A percentile compares a stretch with the other conserved stretches of the same genome.
phyloP scores from a whole-genome alignment of 53 echinoderm and acorn worm genomes.

The Pentamera pediparva region DNA sequence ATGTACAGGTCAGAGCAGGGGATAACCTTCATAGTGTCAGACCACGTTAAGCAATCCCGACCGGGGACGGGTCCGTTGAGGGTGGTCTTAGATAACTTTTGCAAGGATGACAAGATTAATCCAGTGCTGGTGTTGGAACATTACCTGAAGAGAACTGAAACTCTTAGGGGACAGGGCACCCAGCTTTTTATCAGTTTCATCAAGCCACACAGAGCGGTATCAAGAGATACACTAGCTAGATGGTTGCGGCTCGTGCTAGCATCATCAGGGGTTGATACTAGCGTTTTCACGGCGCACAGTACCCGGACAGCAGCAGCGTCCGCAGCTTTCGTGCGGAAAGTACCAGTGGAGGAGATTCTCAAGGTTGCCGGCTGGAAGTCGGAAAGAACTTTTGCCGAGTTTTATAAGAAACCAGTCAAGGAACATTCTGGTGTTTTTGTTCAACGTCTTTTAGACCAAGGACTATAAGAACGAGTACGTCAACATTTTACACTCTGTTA shows the following conservation, averaged over 20 bases:
- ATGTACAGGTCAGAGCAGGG: background rate
- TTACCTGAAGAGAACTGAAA: background rate
- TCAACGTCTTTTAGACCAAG: too few relatives aligned
- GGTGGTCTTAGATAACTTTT: background rate
- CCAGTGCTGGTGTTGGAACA: background rate
- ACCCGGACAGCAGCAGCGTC: slow-evolving; percentile 6
- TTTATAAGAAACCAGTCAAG: slow-evolving; percentile 16
- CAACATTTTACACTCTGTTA: too few relatives aligned
- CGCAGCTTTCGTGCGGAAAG: background rate
- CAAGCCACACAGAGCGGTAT: slow-evolving; percentile 9
- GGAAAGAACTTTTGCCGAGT: slow-evolving; percentile 16
- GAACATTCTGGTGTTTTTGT: too few relatives aligned
- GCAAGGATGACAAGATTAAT: background rate
- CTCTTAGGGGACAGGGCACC: background rate
- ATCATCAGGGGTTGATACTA: background rate
- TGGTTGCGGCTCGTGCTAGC: background rate
- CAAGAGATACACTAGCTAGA: background rate
- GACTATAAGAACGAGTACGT: too few relatives aligned
- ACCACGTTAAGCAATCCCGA: background rate
- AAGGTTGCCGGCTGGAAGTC: slow-evolving; percentile 3
- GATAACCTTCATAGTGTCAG: background rate
- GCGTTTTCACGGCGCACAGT: background rate
- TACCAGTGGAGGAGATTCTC: slow-evolving; percentile 3
- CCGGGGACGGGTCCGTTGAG: background rate
- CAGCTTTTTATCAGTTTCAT: background rate